Base-by-base conservation (phyloP, 2,113 vertebrate genomes). In the Bombycilla garrulus region DNA sequence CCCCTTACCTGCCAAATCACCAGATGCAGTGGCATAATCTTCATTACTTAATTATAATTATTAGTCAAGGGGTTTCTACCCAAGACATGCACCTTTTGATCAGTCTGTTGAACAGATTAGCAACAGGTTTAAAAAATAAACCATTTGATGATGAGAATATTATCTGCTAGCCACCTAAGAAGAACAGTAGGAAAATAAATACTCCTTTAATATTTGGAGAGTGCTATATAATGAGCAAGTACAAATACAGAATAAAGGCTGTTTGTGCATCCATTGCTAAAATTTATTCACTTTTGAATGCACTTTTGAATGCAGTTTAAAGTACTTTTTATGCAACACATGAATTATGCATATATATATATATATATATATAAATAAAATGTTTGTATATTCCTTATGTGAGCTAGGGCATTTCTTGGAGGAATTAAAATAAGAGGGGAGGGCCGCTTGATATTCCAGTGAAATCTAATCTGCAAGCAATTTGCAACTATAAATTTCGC, bases 41-140 rank as follows among this genome's bases (percentile, higher is more conserved):
- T 96, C 71, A 93, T 93, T 95, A 80, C 90, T 93, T 96, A 94
- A 95, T 95, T 95, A 90, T 72, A 91, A 61, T 81, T 93, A 82
- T 92, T 85, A 95, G 69, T 87, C 80, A 91, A 90, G 93, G 81
- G 73, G 33, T 60, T 94, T 93, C 76, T 82, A 80, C 35, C 21
- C 67, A 38, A 77, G 87, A 86, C 62, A 47, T 71, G 66, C 2
- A 91, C 36, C 21, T 93, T 93, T 76, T 0, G 3, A 82, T 28
- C 22, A 87, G 26, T 65, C 38, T 85, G 54, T 78, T 86, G 73
- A 89, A 86, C 20, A 70, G 62, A 44, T 71, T 72, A 83, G 50
- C 76, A 94, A 85, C 40, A 93, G 20, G 61, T 92, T 92, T 82
- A 40, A 90, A 94, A 92, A 90, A 84, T 51, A 67, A 88, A 69